Base-by-base conservation (phyloP, 2,797 vertebrate genomes). In the Macrochelys suwanniensis region DNA sequence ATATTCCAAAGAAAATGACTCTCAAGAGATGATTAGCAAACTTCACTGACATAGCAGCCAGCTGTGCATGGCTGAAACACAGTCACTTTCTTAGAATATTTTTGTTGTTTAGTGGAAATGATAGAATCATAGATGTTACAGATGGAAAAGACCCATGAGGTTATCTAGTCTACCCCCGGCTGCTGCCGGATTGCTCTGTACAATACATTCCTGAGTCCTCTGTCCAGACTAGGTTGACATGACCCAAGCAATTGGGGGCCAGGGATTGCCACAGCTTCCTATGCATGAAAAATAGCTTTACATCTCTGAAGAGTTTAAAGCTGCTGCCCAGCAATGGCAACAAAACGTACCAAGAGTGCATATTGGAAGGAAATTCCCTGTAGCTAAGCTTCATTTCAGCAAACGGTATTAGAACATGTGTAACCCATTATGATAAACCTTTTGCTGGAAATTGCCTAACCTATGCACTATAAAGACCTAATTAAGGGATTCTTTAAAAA, bases 371-470 rank as follows among this genome's bases (percentile, higher is more conserved):
- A 97, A 97, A 96, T 97, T 95, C 96, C 96, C 97, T 54, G 92
- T 96, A 97, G 97, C 97, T 94, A 97, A 53, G 95, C 94, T 97
- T 97, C 93, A 95, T 95, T 94, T 96, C 0, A 61, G 90, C 95
- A 95, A 94, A 96, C 92, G 95, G 96, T 97, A 96, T 80, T 90
- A 84, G 94, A 96, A 97, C 96, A 97, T 96, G 94, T 97, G 97
- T 85, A 96, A 97, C 90, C 95, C 89, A 97, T 97, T 97, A 97
- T 94, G 89, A 94, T 91, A 96, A 97, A 97, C 96, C 95, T 74
- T 94, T 94, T 82, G 86, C 95, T 97, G 96, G 96, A 97, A 97
- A 97, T 96, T 93, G 95, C 96, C 96, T 97, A 97, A 97, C 96
- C 97, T 97, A 94, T 96, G 96, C 95, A 97, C 94, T 96, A 88